Conservation (phyloP, 2,113 vertebrate species). For the Catagonus wagneri region DNA sequence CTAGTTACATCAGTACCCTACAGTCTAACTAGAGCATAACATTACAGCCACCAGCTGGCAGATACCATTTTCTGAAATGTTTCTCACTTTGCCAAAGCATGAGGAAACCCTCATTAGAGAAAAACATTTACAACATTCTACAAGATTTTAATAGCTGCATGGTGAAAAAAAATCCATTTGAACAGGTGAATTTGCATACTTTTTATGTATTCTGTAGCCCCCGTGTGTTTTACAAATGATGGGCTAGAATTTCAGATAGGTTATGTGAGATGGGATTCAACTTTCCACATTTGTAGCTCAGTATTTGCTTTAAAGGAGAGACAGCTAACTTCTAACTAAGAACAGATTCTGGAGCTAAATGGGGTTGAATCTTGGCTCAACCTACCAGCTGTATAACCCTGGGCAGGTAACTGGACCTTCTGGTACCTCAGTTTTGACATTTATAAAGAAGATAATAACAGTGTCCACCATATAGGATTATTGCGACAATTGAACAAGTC, state of each 20-base stretch:
- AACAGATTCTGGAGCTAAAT: neutral
- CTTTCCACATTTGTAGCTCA: neutral
- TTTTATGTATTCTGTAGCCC: neutral
- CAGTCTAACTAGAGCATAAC: neutral
- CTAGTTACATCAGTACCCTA: accelerated
- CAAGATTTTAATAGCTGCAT: neutral
- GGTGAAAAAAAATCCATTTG: neutral
- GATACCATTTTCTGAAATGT: neutral
- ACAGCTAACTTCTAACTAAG: neutral
- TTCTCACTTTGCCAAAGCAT: neutral
- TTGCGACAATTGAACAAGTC: neutral
- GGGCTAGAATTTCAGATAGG: neutral
- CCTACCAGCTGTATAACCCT: neutral
- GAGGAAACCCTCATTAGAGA: neutral
- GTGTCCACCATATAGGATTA: neutral
- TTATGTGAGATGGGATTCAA: neutral
- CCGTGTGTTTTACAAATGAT: neutral
- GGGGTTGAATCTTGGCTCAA: neutral
- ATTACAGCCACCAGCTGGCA: neutral
- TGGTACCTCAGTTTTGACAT: neutral
- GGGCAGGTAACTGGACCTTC: neutral
- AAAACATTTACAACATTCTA: neutral
- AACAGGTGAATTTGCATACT: neutral
- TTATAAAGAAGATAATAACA: neutral
- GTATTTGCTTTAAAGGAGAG: neutral